Evolutionary conservation across 92 coral and sea anemone species (phyloP).

Genomic region (Phenganax stokvisi): DNA sequence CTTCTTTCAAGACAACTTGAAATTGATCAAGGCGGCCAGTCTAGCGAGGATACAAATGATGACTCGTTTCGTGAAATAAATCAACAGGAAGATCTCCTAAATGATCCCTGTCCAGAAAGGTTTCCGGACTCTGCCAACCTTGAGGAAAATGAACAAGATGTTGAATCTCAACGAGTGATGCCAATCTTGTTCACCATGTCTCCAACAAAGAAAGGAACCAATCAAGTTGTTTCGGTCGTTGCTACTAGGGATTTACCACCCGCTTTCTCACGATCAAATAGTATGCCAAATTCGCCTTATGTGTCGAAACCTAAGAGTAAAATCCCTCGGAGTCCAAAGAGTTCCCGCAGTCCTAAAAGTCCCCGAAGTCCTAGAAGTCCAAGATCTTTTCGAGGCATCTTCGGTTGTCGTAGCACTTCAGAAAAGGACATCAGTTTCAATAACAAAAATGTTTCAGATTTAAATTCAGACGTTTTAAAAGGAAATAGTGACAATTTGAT

Average conservation of each 20-base stretch:
- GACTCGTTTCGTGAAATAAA: not conserved
- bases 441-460: not conserved
- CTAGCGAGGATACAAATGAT: not conserved
- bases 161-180: slow-evolving; percentile 22
- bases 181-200: slow-evolving; percentile 32
- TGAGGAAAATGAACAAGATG: slow-evolving; percentile 5
- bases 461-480: not conserved
- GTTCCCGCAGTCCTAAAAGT: not conserved
- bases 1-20: slow-evolving; percentile 28
- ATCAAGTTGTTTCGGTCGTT: slow-evolving; percentile 28
- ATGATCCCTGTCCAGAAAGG: not conserved
- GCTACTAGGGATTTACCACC: slow-evolving; percentile 23
- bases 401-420: not conserved
- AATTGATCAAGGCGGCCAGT: slow-evolving; percentile 10
- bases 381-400: slow-evolving; percentile 5
- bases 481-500: not conserved
- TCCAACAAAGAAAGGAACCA: slow-evolving; percentile 21
- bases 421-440: not conserved
- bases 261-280: slow-evolving; percentile 23
- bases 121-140: not conserved
- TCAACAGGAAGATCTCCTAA: not conserved
- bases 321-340: not conserved
- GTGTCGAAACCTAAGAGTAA: slow-evolving; percentile 15
- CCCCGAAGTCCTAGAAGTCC: slow-evolving; percentile 31
- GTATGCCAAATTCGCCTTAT: slow-evolving; percentile 17